Conservation (phyloP, 2,888 invertebrate species). For the Chironomus riparius region DNA sequence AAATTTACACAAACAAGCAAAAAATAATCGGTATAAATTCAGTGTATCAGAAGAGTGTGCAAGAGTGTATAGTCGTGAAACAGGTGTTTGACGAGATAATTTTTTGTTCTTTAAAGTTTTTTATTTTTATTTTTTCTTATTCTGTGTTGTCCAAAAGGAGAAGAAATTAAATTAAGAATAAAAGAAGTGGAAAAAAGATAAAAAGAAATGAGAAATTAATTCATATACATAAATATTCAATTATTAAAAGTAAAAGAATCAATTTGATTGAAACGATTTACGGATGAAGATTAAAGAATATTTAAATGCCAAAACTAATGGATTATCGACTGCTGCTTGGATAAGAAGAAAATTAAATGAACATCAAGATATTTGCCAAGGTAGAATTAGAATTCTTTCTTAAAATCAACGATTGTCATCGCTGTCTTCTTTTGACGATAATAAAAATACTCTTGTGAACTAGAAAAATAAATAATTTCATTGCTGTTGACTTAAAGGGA, state of each 20-base stretch:
- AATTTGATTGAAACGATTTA: background rate
- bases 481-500: background rate
- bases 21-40: background rate
- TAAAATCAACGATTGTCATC: too few species aligned
- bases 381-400: background rate
- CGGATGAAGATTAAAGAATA: background rate
- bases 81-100: constrained; percentile 26
- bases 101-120: background rate
- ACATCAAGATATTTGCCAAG: background rate
- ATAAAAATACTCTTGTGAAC: background rate
- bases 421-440: background rate
- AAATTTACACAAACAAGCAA: background rate
- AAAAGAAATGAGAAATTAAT: background rate
- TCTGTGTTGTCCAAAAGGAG: background rate
- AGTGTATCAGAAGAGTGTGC: background rate
- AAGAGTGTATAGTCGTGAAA: constrained; percentile 7
- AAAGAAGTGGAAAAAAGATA: background rate
- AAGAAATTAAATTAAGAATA: background rate
- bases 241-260: background rate
- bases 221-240: constrained; percentile 2
- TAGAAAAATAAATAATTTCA: background rate
- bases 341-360: background rate
- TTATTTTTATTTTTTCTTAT: background rate
- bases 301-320: constrained; percentile 19
- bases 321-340: constrained; percentile 21